A percentile compares a stretch with the other conserved stretches of the same genome.
phyloP scores from a whole-genome alignment of 37 sponge, comb jelly and placozoan species.

The Eunapius fragilis region DNA sequence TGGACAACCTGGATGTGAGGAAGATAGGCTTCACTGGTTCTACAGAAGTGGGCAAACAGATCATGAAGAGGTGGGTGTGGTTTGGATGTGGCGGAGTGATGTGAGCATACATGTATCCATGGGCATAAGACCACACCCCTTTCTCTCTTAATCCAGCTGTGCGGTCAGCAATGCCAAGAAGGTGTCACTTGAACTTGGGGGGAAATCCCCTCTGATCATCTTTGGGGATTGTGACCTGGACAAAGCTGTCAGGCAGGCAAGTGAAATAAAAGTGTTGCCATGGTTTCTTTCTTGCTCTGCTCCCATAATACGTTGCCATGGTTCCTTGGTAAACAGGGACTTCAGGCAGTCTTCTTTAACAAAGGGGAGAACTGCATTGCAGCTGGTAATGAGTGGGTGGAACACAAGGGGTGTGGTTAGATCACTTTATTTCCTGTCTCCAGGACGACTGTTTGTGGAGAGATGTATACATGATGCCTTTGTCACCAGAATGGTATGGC shows the following conservation, averaged over 20 bases:
- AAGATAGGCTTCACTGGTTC: conserved; percentile 97
- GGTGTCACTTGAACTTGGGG: conserved; percentile 93
- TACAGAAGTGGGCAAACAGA: conserved; percentile 83
- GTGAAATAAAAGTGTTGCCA: background rate
- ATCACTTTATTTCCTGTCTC: background rate
- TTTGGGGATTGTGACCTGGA: conserved; percentile 90
- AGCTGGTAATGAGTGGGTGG: conserved; percentile 52
- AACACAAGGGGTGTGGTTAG: background rate
- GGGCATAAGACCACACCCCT: no score
- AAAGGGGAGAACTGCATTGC: conserved; percentile 98
- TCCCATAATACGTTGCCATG: background rate
- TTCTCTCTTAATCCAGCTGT: conserved; percentile 27
- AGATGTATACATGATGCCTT: conserved; percentile 86
- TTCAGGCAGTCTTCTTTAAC: conserved; percentile 90
- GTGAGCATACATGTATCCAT: background rate
- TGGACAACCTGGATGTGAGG: conserved; percentile 82
- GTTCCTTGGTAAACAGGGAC: conserved; percentile 39
- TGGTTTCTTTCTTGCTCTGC: background rate
- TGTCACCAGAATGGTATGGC: conserved; percentile 61
- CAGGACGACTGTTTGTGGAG: conserved; percentile 94
- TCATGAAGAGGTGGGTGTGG: conserved; percentile 77
- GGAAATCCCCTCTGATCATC: conserved; percentile 94
- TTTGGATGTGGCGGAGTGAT: background rate
- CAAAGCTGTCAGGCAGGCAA: conserved; percentile 87
- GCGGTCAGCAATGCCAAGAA: conserved; percentile 90